A percentile compares a stretch with the other conserved stretches of the same genome.
phyloP scores from a whole-genome alignment of 2,888 invertebrate species.

The Stenodera caucasica region DNA sequence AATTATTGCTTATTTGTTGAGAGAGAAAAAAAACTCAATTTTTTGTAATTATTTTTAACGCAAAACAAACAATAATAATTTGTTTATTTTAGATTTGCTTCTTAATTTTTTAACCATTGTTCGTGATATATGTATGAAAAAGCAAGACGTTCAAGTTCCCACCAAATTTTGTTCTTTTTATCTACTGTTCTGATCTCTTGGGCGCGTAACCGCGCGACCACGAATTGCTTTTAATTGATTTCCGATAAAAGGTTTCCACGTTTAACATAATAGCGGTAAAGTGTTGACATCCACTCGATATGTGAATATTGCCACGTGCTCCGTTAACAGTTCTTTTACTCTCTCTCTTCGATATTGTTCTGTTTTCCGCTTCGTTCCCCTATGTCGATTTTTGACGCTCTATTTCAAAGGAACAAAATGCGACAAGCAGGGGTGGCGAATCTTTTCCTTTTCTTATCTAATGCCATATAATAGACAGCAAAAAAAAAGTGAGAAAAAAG shows the following conservation, averaged over 20 bases:
- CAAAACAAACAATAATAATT: neutral
- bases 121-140: neutral
- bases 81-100: no score
- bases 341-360: neutral
- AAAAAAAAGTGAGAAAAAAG: no score
- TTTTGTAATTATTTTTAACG: neutral
- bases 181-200: slow-evolving; percentile 34
- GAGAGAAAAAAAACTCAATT: no score
- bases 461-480: no score
- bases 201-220: slow-evolving; percentile 49
- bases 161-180: slow-evolving; percentile 23
- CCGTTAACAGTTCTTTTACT: slow-evolving; percentile 8
- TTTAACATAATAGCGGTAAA: slow-evolving; percentile 56
- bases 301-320: slow-evolving; percentile 46
- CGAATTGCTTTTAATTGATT: slow-evolving; percentile 57
- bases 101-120: neutral
- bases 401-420: neutral
- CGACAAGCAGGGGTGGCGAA: neutral
- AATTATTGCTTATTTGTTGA: no score
- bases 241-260: slow-evolving; percentile 56
- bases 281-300: slow-evolving; percentile 53
- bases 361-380: neutral
- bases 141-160: slow-evolving; percentile 10
- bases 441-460: neutral
- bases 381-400: slow-evolving; percentile 15